Base-by-base conservation (phyloP, 2,797 vertebrate genomes). In the Trachurus trachurus region DNA sequence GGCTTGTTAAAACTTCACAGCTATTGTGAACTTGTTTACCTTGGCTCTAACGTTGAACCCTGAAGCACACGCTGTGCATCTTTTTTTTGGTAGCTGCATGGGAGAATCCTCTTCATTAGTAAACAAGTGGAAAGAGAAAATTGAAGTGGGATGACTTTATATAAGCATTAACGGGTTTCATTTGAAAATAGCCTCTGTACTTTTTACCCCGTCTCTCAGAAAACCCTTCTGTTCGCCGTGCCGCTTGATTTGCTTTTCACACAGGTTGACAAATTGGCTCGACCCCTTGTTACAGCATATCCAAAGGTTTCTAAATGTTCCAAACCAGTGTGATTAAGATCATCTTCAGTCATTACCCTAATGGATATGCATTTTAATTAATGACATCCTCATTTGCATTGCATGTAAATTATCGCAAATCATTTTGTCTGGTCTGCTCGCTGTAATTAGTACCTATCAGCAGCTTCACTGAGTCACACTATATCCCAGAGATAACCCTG, bases 301-400 rank as follows among this genome's bases (percentile, higher is more conserved):
- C 81, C 44, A 56, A 71, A 70, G 84, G 82, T 91, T 93, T 88
- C 79, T 87, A 88, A 92, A 92, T 88, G 89, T 87, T 92, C 84
- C 81, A 77, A 89, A 90, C 67, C 70, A 60, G 71, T 47, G 81
- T 85, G 90, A 95, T 94, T 90, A 91, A 84, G 83, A 93, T 83
- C 80, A 16, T 34, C 82, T 88, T 88, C 72, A 93, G 85, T 93
- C 92, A 93, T 95, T 95, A 94, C 85, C 82, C 89, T 94, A 96
- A 96, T 94, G 91, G 92, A 90, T 89, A 79, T 71, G 86, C 86
- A 84, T 93, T 94, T 92, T 94, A 95, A 95, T 94, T 93, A 93
- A 95, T 92, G 89, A 88, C 82, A 89, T 90, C 84, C 90, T 94
- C 91, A 93, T 95, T 94, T 94, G 92, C 90, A 94, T 93, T 89